A percentile compares a stretch with the other conserved stretches of the same genome.
These are phyloP conservation scores for Rhinichthys osculus DNA, from an alignment of 2,797 vertebrate species.

Conservation along the genomic window DNA sequence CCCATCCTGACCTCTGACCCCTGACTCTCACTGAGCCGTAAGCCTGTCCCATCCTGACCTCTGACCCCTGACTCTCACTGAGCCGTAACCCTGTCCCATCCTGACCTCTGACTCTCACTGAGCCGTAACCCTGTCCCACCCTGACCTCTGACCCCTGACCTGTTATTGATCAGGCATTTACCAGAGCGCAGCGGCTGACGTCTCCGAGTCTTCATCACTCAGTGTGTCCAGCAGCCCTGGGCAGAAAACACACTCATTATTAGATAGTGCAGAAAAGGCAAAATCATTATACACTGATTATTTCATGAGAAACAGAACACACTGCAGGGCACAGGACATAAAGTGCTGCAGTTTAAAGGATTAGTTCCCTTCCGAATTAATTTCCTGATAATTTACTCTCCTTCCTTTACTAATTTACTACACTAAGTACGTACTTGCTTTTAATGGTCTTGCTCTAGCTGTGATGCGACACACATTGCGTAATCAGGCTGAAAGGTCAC, in stretches of 20 bases:
- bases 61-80: no score
- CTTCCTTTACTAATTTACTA: no score
- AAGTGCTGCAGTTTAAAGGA: neutral
- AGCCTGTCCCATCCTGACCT: no score
- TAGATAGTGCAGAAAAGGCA: neutral
- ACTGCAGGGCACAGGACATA: neutral
- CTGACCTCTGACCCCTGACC: neutral
- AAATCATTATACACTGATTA: neutral
- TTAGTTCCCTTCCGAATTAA: no score
- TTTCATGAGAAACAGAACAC: no score
- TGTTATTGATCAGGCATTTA: constrained; percentile 46
- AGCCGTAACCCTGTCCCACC: no score
- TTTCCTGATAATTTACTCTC: no score
- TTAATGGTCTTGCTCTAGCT: no score
- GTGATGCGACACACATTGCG: no score
- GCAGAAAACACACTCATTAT: neutral
- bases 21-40: neutral
- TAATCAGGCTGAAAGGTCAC: no score
- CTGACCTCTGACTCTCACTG: neutral
- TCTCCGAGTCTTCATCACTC: constrained; percentile 21
- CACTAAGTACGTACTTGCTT: no score
- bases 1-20: no score
- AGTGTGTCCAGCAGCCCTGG: constrained; percentile 75
- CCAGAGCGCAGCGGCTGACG: constrained; percentile 68
- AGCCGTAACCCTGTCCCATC: neutral